Evolutionary conservation across 2,888 invertebrate species (phyloP), one percentile per base, ranked within the genome.

Genomic region (Temnothorax rugatulus): DNA sequence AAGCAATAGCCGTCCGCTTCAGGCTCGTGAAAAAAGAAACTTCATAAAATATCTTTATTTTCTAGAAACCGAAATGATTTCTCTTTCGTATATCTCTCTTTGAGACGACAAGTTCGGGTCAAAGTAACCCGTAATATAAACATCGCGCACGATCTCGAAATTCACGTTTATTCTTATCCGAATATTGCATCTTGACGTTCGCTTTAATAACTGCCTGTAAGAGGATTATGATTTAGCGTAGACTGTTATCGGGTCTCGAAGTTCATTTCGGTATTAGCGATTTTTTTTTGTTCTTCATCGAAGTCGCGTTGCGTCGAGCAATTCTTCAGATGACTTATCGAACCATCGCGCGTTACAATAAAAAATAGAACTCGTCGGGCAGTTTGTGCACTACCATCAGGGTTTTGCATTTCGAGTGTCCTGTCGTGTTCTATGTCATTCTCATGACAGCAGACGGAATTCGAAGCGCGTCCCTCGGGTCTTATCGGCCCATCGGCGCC

Each of bases 401-500:
- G 66, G 57, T 76, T 89, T 79, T 68, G 66, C 73, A 66, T 68
- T 71, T 82, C 83, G 66, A 89, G 82, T 71, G 68, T 85, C 68
- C 64, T 38, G 83, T 79, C 83, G 83, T 88, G 86, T 86, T 82
- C 44, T 74, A 66, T 73, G 85, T 87, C 89, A 87, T 82, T 54
- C 34, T 63, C 66, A 82, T 87, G 86, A 85, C 85, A 86, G 85
- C 74, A 76, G 83, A 86, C 83, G 86, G 77, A 86, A 87, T 89
- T 88, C 84, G 84, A 84, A 87, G 86, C 82, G 85, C 84, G 89
- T 85, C 87, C 85, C 82, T 83, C 68, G 74, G 75, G 81, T 92
- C 64, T 66, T 93, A 93, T 93, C 92, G 87, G 84, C 18, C 86
- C 89, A 92, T 92, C 92, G 93, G 91, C 92, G 92, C 92, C 91